Conservation (phyloP, 1,140 invertebrate genomes). For the Drosophila truncata region DNA sequence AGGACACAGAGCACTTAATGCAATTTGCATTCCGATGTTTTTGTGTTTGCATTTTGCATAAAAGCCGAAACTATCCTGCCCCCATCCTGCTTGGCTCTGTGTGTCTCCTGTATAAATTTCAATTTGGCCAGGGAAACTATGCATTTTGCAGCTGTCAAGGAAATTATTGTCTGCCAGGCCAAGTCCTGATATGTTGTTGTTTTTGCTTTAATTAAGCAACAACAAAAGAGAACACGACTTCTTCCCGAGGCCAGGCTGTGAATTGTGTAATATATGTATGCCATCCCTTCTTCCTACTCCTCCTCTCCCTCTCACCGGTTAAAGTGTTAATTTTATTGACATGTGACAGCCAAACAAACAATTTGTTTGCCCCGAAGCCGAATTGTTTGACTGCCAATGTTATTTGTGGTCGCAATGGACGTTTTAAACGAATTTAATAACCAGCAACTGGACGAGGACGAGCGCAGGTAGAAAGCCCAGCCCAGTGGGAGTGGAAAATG, state of each 20-base stretch:
- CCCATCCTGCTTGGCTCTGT: not conserved
- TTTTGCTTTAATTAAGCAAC: conserved; percentile 78
- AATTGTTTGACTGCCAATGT: conserved; percentile 54
- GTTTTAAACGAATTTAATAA: conserved; percentile 72
- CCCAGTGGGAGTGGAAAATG: conserved; percentile 26
- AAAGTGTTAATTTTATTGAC: conserved; percentile 83
- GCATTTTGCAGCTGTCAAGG: conserved; percentile 77
- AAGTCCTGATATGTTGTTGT: conserved; percentile 26
- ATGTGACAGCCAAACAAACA: conserved; percentile 77
- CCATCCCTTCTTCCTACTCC: not conserved
- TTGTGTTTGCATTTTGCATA: conserved; percentile 46
- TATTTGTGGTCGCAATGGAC: conserved; percentile 67
- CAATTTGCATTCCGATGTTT: conserved; percentile 71
- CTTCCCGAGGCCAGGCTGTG: conserved; percentile 15
- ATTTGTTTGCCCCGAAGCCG: conserved; percentile 60
- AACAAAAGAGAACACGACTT: conserved; percentile 25
- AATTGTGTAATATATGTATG: conserved; percentile 37
- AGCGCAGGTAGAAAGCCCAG: conserved; percentile 43
- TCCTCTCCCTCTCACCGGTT: conserved; percentile 18
- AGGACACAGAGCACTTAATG: conserved; percentile 58
- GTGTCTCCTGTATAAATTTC: conserved; percentile 67
- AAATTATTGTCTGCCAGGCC: conserved; percentile 66
- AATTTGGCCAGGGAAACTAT: conserved; percentile 71
- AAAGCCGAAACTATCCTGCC: conserved; percentile 40
- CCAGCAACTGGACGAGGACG: not conserved